Evolutionary conservation across 2,888 invertebrate species (phyloP).

Genomic region (Rhingia rostrata): DNA sequence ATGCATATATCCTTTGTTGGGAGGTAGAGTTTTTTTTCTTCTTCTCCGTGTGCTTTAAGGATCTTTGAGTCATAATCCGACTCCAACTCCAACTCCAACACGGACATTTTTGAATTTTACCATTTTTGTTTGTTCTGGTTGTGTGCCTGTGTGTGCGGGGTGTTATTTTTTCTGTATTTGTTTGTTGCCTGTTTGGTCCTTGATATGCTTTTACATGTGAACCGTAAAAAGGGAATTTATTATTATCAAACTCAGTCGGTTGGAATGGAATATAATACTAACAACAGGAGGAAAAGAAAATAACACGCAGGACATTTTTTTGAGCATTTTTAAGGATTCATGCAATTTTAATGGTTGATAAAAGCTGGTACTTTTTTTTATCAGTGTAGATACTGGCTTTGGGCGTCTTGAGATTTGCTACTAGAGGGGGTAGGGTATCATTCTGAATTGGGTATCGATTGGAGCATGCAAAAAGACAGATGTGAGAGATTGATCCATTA

Average conservation of each 20-base stretch:
- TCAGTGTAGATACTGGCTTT: not conserved
- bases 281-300: constrained; percentile 27
- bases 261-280: constrained; percentile 68
- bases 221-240: constrained; percentile 74
- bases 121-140: constrained; percentile 39
- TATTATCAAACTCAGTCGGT: constrained; percentile 69
- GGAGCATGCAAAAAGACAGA: too few relatives aligned
- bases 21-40: constrained; percentile 19
- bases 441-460: too few relatives aligned
- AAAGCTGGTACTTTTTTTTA: constrained; percentile 17
- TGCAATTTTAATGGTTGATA: constrained; percentile 70
- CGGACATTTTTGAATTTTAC: constrained; percentile 57
- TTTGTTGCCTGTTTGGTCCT: constrained; percentile 69
- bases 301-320: constrained; percentile 52
- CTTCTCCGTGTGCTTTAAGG: constrained; percentile 38
- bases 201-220: constrained; percentile 72
- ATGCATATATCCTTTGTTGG: constrained; percentile 65
- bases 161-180: constrained; percentile 27
- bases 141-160: not conserved
- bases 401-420: not conserved
- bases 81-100: constrained; percentile 35
- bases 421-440: too few relatives aligned
- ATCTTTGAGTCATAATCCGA: constrained; percentile 67
- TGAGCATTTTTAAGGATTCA: constrained; percentile 45
- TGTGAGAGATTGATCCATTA: too few relatives aligned